Percentiles rank a stretch among this genome's conserved stretches.
Evolutionary conservation across 2,797 vertebrate genomes (phyloP).

Genomic region (Ispidina lecontei): DNA sequence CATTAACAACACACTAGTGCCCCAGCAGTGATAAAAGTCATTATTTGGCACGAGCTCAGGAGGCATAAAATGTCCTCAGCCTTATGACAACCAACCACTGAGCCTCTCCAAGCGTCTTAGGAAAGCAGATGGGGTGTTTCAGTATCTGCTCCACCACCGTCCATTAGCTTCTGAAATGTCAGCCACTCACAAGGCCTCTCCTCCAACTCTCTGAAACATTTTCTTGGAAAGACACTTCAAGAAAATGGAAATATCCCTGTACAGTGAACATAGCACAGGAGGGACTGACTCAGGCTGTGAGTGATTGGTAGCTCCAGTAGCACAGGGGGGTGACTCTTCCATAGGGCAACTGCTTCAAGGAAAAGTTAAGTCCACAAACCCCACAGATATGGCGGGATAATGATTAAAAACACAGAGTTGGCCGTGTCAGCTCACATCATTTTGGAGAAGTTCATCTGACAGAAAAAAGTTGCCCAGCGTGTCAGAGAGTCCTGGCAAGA

Average conservation of each 20-base stretch:
- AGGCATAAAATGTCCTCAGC: not conserved
- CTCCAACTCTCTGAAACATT: not conserved
- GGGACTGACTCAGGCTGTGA: not conserved
- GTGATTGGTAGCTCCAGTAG: not conserved
- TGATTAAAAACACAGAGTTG: slow-evolving; percentile 39
- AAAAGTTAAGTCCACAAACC: not conserved
- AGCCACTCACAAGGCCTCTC: not conserved
- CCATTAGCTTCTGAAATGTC: not conserved
- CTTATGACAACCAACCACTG: not conserved
- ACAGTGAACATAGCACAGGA: not conserved
- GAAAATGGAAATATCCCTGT: not conserved
- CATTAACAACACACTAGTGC: not conserved
- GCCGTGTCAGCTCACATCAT: not conserved
- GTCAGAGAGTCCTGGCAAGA: slow-evolving; percentile 9
- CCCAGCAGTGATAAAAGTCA: not conserved
- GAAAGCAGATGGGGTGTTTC: not conserved
- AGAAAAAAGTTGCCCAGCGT: not conserved
- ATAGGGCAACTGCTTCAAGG: not conserved
- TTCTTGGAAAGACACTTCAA: not conserved
- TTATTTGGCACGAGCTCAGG: not conserved
- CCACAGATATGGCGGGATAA: not conserved
- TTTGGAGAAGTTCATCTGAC: not conserved
- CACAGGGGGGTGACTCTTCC: not conserved
- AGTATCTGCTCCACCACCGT: not conserved
- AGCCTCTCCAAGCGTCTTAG: not conserved